Evolutionary conservation across 2,888 invertebrate genomes (phyloP), one percentile per base, ranked within the genome.

Genomic region (Nesidiocoris tenuis): DNA sequence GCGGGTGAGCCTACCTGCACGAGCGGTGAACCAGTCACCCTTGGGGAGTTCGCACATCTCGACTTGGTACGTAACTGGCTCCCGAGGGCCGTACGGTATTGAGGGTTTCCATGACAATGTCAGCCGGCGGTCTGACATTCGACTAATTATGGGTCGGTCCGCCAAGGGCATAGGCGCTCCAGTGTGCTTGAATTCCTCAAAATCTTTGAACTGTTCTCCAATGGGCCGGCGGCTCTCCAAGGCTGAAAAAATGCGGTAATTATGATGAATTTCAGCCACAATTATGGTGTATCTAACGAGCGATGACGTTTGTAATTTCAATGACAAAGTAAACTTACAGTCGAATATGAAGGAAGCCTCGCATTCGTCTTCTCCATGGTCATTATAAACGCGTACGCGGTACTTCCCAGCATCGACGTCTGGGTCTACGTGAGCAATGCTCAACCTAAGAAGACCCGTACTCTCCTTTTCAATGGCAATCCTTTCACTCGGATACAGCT

Each of bases 31-130:
- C 98, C 98, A 98, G 81, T 96, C 94, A 39, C 94, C 95, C 81
- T 92, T 91, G 0, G 97, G 96, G 74, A 93, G 84, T 83, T 96
- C 95, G 83, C 94, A 91, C 91, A 95, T 94, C 86, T 99, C 98
- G 80, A 90, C 87, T 83, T 94, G 91, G 83, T 98, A 98, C 0
- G 95, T 96, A 75, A 97, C 94, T 0, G 96, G 96, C 81, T 92
- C 90, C 63, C 93, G 88, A 0, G 96, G 93, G 19, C 91, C 92
- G 77, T 92, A 88, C 1, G 96, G 93, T 65, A 97, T 91, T 18
- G 95, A 95, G 0, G 97, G 96, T 80, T 91, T 92, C 98, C 98
- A 98, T 0, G 94, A 93, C 9, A 98, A 86, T 0, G 94, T 94
- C 77, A 96, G 88, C 76, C 91, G 90, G 7, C 94, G 88, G 82